phyloP scores from a whole-genome alignment of 2,888 invertebrate species.

The Lasius platythorax region DNA sequence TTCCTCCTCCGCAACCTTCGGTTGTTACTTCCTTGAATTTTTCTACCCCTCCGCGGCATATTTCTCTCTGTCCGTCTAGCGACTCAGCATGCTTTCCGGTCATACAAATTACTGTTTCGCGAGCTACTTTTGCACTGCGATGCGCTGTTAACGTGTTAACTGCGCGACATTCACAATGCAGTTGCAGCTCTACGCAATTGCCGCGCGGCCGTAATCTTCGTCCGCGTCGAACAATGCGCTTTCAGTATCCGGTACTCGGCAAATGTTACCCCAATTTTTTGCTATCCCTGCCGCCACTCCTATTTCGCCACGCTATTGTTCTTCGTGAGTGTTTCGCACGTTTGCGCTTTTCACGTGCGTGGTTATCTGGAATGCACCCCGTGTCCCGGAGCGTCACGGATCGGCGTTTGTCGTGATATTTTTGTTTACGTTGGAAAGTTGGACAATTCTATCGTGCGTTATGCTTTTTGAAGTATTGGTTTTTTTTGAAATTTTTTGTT shows the following conservation, averaged over 20 bases:
- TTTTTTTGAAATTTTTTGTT: slow-evolving; percentile 20
- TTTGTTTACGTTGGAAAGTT: slow-evolving; percentile 43
- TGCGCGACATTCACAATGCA: slow-evolving; percentile 18
- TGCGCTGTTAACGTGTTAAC: background rate
- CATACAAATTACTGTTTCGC: slow-evolving; percentile 71
- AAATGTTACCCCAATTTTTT: slow-evolving; percentile 39
- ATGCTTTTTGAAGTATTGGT: slow-evolving; percentile 44
- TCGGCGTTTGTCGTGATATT: slow-evolving; percentile 46
- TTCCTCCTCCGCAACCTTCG: slow-evolving; percentile 8
- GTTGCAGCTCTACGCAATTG: slow-evolving; percentile 11
- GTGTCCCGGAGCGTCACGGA: slow-evolving; percentile 36
- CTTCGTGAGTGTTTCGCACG: slow-evolving; percentile 33
- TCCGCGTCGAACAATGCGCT: slow-evolving; percentile 38
- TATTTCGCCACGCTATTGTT: slow-evolving; percentile 29
- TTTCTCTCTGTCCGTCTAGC: slow-evolving; percentile 37
- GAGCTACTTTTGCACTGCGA: slow-evolving; percentile 63
- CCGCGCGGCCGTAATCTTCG: slow-evolving; percentile 33
- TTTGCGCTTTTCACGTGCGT: slow-evolving; percentile 47
- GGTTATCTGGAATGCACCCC: slow-evolving; percentile 49
- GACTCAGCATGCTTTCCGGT: slow-evolving; percentile 60
- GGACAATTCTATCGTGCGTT: slow-evolving; percentile 40
- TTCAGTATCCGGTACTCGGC: slow-evolving; percentile 23
- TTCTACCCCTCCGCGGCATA: background rate
- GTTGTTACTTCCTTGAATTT: slow-evolving; percentile 17
- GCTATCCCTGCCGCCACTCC: background rate